A percentile compares a stretch with the other conserved stretches of the same genome.
These are phyloP conservation scores for Cecropterus lyciades DNA, from an alignment of 1,140 invertebrate genomes.

Conservation along the genomic window DNA sequence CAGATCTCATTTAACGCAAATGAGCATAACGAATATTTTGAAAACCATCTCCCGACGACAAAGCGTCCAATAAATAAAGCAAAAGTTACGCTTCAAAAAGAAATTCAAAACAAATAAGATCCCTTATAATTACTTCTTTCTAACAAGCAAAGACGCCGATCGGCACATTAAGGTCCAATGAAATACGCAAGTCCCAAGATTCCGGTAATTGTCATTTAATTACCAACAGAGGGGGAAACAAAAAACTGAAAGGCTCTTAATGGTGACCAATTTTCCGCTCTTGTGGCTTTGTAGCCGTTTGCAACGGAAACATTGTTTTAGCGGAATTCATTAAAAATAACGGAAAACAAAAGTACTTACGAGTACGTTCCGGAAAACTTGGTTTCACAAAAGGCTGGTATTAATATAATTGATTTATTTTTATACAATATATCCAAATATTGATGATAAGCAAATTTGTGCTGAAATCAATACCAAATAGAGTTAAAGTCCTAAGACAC, in stretches of 20 bases:
- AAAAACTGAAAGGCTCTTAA: slow-evolving; percentile 69
- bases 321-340: slow-evolving; percentile 47
- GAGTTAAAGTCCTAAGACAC: too few species aligned
- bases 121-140: slow-evolving; percentile 27
- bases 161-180: slow-evolving; percentile 41
- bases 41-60: too few species aligned
- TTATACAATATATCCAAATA: too few species aligned
- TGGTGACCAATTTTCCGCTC: slow-evolving; percentile 72
- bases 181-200: slow-evolving; percentile 44
- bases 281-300: slow-evolving; percentile 54
- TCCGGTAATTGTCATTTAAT: slow-evolving; percentile 77
- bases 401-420: background rate
- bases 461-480: too few species aligned
- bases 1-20: too few species aligned
- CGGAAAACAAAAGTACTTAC: slow-evolving; percentile 29
- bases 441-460: too few species aligned
- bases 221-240: slow-evolving; percentile 56
- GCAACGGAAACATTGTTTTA: slow-evolving; percentile 65
- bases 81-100: too few species aligned
- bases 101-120: slow-evolving; percentile 5
- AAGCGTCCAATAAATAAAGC: too few species aligned
- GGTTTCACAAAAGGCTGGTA: background rate
- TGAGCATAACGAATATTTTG: too few species aligned
- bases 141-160: slow-evolving; percentile 33
- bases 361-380: background rate